Evolutionary conservation across 2,797 vertebrate species (phyloP).

Genomic region (Neomorphus geoffroyi): DNA sequence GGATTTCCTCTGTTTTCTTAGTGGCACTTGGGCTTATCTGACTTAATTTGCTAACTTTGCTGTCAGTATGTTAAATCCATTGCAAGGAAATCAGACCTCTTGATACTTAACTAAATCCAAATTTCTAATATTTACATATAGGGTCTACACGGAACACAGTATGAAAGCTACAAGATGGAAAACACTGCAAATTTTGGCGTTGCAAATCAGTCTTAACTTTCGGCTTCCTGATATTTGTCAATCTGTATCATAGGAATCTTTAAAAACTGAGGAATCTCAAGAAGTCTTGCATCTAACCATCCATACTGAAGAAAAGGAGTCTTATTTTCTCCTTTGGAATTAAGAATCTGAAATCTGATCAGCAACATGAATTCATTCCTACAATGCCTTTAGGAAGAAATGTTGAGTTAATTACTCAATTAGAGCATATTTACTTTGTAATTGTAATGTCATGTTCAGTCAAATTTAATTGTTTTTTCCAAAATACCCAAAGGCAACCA

Average conservation of each 20-base stretch:
- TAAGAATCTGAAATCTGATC: slow-evolving; percentile 57
- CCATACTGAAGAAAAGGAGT: background rate
- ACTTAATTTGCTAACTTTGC: background rate
- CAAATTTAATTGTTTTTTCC: slow-evolving; percentile 66
- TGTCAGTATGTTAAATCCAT: background rate
- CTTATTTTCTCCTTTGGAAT: background rate
- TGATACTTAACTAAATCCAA: background rate
- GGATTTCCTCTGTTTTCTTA: background rate
- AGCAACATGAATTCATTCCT: slow-evolving; percentile 45
- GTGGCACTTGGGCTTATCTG: background rate
- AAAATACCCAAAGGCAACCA: slow-evolving; percentile 59
- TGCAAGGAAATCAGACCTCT: background rate
- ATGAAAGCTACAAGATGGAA: background rate
- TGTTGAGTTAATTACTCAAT: slow-evolving; percentile 75
- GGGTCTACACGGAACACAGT: fast-evolving
- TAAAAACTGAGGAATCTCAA: background rate
- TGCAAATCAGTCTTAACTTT: background rate
- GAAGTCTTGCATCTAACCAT: background rate
- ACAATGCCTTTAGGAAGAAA: slow-evolving; percentile 70
- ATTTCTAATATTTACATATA: background rate
- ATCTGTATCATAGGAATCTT: background rate
- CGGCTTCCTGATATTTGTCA: background rate
- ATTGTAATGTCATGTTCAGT: slow-evolving; percentile 68
- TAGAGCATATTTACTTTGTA: slow-evolving; percentile 73
- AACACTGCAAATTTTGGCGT: background rate